Base-by-base conservation (phyloP, 1,140 invertebrate genomes). In the Pogonognathellus flavescens region DNA sequence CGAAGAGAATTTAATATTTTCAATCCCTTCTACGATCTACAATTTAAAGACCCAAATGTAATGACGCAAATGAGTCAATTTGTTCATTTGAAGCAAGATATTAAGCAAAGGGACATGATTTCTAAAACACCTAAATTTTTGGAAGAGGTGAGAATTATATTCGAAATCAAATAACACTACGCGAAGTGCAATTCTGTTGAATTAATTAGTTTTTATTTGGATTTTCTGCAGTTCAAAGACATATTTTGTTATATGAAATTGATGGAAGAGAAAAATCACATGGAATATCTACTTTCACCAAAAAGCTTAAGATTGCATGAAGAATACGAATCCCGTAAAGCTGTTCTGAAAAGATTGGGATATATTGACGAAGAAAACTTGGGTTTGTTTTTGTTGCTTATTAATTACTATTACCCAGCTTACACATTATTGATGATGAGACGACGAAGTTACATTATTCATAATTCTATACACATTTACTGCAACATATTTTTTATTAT, bases 241-340 rank as follows among this genome's bases (percentile, higher is more conserved):
- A 93, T 96, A 0, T 96, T 94, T 89, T 92, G 93, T 70, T 92
- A 94, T 22, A 95, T 94, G 90, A 92, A 94, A 90, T 89, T 97
- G 2, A 93, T 95, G 88, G 92, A 94, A 14, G 93, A 95, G 87
- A 93, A 94, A 18, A 93, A 94, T 60, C 92, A 94, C 87, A 92
- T 97, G 60, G 93, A 95, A 85, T 94, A 93, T 86, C 91, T 94
- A 55, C 91, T 98, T 1, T 98, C 97, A 0, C 95, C 96, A 85
- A 94, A 96, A 89, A 97, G 94, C 89, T 92, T 99, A 62, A 92
- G 93, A 1, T 91, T 98, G 1, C 96, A 98, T 90, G 95, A 96
- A 0, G 97, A 99, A 89, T 99, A 98, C 90, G 92, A 95, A 87
- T 94, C 94, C 87, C 93, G 97, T 89, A 92, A 98, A 53, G 90